Base-by-base conservation (phyloP, 2,888 invertebrate species). In the Nomada ruficornis region DNA sequence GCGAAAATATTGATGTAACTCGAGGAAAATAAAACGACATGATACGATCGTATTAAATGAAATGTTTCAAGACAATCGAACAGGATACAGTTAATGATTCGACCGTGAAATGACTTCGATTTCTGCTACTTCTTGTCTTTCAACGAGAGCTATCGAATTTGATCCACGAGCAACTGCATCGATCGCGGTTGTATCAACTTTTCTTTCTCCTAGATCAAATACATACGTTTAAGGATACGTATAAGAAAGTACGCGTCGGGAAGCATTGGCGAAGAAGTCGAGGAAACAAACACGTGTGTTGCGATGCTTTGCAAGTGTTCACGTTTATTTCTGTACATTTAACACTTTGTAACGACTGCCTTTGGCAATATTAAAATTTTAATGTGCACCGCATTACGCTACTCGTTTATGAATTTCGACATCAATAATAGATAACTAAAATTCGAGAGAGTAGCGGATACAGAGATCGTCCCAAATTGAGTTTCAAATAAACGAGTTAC, bases 71-170 rank as follows among this genome's bases (percentile, higher is more conserved):
- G 23, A 57, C 54, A 47, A 65, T 76, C 60, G 63, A 70, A 65
- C n/a, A 42, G n/a, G 52, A 81, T 59, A 62, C 47, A 77, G 65
- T 83, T 44, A 54, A 70, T 64, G 69, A 78, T 75, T 68, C 82
- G 68, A 76, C 62, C 81, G 78, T 79, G 77, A 68, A 77, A 77
- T 80, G 78, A 67, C 71, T 72, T 76, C 74, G 67, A 87, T 83
- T 77, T 80, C 88, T 75, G 63, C 65, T 67, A 70, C 83, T 86
- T 84, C 88, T 88, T 81, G 83, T 80, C 80, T 88, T 88, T 81
- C 87, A 87, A 60, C 78, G 78, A 70, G 81, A 88, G 88, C 81
- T 88, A 88, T 88, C 84, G 88, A 88, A 88, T 88, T 88, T 81
- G 88, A 88, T 88, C 88, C 84, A 77, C 65, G 82, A 81, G 60